Base-by-base conservation (phyloP, 2,113 vertebrate genomes). In the Centropus unirufus region DNA sequence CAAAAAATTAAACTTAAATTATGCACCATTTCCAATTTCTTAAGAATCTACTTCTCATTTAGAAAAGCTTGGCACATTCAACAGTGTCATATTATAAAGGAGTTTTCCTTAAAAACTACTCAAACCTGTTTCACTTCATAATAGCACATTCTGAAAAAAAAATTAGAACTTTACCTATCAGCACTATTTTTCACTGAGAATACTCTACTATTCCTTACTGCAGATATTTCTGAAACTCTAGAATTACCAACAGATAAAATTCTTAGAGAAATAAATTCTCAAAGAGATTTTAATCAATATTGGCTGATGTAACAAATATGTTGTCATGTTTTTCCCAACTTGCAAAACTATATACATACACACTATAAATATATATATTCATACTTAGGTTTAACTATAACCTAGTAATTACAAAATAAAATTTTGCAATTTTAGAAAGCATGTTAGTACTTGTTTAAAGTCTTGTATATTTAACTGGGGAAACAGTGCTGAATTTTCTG, bases 401-500 rank as follows among this genome's bases (percentile, higher is more conserved):
- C 83, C 72, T 22, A 81, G 36, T 73, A 75, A 92, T 90, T 74
- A 70, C 49, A 83, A 92, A 91, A 94, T 61, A 86, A 89, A 84
- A 49, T 49, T 49, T 49, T 54, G 54, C 18, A 23, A 54, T 75
- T 92, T 87, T 62, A 82, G 73, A 89, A 92, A 92, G 66, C 62
- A 0, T 76, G 69, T 75, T 62, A 87, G 30, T 54, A 73, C 94
- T 92, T 75, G 76, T 58, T 81, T 27, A 27, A 44, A 92, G 42
- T 62, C 62, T 87, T 75, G 46, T 87, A 36, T 66, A 82, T 69
- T 91, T 92, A 87, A 91, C 58, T 36, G 23, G 27, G 17, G 20
- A 93, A 85, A 77, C 52, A 39, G 27, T 73, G 88, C 92, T 90
- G 95, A 89, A 94, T 82, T 94, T 94, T 95, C 80, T 72, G 22